Percentiles rank a stretch among this genome's conserved stretches.
Evolutionary conservation across 2,113 vertebrate species (phyloP).

Genomic region (Poecile atricapillus): DNA sequence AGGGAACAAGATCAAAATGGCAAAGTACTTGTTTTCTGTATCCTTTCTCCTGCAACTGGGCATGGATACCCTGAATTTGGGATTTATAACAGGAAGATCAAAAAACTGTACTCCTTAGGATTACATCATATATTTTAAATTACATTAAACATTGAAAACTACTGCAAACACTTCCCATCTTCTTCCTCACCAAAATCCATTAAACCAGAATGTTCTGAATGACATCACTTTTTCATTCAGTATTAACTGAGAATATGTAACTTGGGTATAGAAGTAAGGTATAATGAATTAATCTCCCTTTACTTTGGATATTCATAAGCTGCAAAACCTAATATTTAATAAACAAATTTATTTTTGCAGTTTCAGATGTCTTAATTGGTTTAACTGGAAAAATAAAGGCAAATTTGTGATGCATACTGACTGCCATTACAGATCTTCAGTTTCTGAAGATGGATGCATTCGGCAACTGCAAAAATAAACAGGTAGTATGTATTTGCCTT

Average conservation of each 20-base stretch:
- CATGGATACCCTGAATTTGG: background rate
- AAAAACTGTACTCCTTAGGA: background rate
- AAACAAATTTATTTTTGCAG: background rate
- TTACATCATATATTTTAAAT: background rate
- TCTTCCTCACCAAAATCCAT: background rate
- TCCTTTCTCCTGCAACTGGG: background rate
- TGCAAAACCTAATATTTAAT: background rate
- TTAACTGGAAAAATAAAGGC: background rate
- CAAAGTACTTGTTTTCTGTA: background rate
- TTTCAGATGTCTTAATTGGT: background rate
- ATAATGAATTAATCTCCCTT: background rate
- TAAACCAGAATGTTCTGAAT: background rate
- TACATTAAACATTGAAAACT: background rate
- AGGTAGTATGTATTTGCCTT: background rate
- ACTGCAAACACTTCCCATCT: background rate
- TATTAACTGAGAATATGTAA: background rate
- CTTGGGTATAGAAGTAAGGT: background rate
- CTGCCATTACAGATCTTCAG: background rate
- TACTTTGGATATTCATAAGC: background rate
- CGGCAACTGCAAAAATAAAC: background rate
- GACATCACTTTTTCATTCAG: background rate
- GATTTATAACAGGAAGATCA: background rate
- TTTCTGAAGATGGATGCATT: background rate
- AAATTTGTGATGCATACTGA: background rate
- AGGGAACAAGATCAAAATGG: background rate